Conservation (phyloP, 1,140 invertebrate species). For the Pseudoatta argentina region DNA sequence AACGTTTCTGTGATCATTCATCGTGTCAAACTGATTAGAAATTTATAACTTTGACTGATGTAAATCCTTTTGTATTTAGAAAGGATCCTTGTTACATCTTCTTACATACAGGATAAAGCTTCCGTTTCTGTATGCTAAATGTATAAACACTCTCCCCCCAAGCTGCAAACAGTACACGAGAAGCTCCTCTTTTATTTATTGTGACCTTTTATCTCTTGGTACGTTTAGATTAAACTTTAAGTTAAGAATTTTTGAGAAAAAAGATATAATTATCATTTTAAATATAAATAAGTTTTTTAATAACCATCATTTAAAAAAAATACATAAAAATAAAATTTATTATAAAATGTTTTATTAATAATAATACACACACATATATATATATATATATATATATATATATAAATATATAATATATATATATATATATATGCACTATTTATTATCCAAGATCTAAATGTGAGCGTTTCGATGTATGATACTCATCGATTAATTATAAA, state of each 20-base stretch:
- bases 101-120: neutral
- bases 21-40: neutral
- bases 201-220: slow-evolving; percentile 7
- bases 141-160: neutral
- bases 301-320: neutral
- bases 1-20: neutral
- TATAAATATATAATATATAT: no score
- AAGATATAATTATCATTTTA: neutral
- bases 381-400: no score
- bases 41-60: slow-evolving; percentile 1
- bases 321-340: slow-evolving; percentile 9
- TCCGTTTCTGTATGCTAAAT: neutral
- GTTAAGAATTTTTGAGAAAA: neutral
- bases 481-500: slow-evolving; percentile 65
- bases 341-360: neutral
- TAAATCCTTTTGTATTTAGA: neutral
- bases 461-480: no score
- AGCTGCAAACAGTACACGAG: neutral
- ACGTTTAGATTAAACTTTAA: slow-evolving; percentile 17
- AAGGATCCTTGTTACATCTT: neutral
- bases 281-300: slow-evolving; percentile 17
- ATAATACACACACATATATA: no score
- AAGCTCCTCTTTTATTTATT: slow-evolving; percentile 5
- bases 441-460: no score
- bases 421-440: no score